phyloP scores from a whole-genome alignment of 2,797 vertebrate species.

The Cossypha niveicapilla region DNA sequence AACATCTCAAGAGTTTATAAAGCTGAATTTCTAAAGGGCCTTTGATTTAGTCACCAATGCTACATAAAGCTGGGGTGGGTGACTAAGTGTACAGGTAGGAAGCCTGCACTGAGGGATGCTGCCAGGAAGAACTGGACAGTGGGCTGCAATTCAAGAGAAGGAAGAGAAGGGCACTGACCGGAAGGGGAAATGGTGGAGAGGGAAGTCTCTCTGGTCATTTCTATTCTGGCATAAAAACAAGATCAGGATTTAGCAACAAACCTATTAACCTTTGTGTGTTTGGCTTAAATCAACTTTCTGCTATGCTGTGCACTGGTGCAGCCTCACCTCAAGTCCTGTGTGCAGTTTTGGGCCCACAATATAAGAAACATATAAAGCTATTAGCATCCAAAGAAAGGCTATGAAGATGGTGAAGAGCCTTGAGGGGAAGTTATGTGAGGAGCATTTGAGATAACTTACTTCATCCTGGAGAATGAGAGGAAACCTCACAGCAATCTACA shows the following conservation, averaged over 20 bases:
- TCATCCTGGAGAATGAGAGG: background rate
- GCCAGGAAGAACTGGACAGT: background rate
- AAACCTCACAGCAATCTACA: background rate
- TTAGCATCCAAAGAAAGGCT: background rate
- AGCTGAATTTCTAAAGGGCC: background rate
- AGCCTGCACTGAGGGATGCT: background rate
- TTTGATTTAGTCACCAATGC: background rate
- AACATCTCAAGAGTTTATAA: background rate
- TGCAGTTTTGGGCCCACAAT: background rate
- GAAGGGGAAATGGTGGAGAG: background rate
- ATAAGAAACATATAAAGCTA: background rate
- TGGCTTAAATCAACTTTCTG: background rate
- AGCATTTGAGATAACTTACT: background rate
- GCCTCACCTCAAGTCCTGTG: background rate
- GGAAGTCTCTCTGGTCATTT: background rate
- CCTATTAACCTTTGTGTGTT: background rate
- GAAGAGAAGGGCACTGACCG: background rate
- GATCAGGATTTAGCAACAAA: background rate
- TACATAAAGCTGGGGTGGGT: background rate
- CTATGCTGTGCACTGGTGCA: too few species aligned
- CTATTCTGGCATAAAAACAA: background rate
- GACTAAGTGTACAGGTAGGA: background rate
- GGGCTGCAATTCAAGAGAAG: background rate
- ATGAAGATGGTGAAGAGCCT: background rate
- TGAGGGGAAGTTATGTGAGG: background rate